Evolutionary conservation across 1,140 invertebrate genomes (phyloP), one percentile per base, ranked within the genome.

Genomic region (Drosophila suzukii): DNA sequence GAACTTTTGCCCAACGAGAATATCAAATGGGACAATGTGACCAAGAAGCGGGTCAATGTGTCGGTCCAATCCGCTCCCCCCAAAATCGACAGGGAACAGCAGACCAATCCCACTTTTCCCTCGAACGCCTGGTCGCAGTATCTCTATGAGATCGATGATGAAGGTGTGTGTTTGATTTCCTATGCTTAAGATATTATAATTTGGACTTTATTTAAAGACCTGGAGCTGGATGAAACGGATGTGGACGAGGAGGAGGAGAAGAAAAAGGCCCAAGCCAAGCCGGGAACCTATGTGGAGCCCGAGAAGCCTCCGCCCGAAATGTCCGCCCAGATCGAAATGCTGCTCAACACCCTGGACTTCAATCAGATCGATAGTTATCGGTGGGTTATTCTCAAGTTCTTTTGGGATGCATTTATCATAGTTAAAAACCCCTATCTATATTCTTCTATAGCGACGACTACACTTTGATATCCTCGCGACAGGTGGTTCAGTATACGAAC

Each of bases 81-180:
- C 0, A 90, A 81, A 27, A 67, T 91, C 12, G 80, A 93, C 15
- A 92, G 92, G 43, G 92, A 94, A 71, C 94, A 94, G 58, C 96
- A 97, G 93, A 96, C 96, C 2, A 93, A 92, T 46, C 93, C 95
- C 20, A 93, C 93, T 57, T 95, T 95, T 90, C 94, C 94, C 10
- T 93, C 94, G 59, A 96, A 96, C 91, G 93, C 94, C 44, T 95
- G 94, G 93, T 95, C 94, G 1, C 96, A 97, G 75, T 93, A 94
- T 78, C 91, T 94, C 15, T 92, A 94, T 38, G 91, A 94, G 50
- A 77, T 90, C 6, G 84, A 92, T 38, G 91, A 81, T 50, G 89
- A 92, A 38, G 91, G 82, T 72, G 70, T 54, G 67, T 92, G 2
- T 0, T 0, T 43, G 59, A 24, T 10, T 43, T 39, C 2, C 13